Percentiles rank a stretch among this genome's conserved stretches.
phyloP scores from a whole-genome alignment of 2,797 vertebrate genomes.

The Ctenosaura bakeri region DNA sequence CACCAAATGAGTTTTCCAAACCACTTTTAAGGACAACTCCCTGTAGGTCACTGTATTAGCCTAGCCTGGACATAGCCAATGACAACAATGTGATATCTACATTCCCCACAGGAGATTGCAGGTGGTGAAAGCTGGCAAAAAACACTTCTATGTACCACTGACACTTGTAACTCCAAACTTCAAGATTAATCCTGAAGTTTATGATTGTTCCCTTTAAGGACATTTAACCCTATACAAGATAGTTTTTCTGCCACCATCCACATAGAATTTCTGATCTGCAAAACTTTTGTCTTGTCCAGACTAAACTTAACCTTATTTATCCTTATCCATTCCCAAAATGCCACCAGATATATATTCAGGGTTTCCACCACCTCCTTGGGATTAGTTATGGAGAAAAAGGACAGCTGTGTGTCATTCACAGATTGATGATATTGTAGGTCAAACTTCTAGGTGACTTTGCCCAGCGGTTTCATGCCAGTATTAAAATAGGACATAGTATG shows the following conservation, averaged over 20 bases:
- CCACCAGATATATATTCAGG: neutral
- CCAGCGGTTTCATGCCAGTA: neutral
- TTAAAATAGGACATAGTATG: neutral
- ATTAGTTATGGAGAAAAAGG: too few relatives aligned
- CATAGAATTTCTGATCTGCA: neutral
- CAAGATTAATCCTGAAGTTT: neutral
- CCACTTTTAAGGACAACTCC: neutral
- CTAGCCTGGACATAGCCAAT: neutral
- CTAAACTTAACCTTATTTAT: neutral
- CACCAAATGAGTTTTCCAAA: neutral
- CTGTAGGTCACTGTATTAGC: neutral
- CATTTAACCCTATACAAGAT: neutral
- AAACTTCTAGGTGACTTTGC: neutral
- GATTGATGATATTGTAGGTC: neutral
- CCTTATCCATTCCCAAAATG: neutral
- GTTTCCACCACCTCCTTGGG: neutral
- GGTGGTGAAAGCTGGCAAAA: neutral
- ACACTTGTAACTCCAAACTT: neutral
- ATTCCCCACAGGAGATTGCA: neutral
- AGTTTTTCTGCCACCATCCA: neutral
- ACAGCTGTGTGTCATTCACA: neutral
- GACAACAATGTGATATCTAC: neutral
- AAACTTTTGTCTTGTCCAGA: neutral
- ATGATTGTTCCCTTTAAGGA: neutral
- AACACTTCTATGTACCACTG: neutral